Evolutionary conservation across 92 coral and sea anemone species (phyloP).

Genomic region (Chrysogorgia sp.): DNA sequence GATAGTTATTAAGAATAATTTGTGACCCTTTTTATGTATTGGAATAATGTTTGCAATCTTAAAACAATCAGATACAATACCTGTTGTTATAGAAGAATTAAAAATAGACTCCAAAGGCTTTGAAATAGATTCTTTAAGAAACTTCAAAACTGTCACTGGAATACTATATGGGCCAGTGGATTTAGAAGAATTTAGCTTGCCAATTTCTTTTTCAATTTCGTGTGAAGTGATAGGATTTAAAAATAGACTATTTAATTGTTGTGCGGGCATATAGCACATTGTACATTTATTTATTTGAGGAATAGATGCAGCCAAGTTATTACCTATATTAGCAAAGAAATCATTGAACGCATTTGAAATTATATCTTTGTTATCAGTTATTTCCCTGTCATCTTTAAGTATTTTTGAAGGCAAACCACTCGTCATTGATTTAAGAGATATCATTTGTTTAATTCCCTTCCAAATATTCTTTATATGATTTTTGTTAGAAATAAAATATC

Average conservation of each 20-base stretch:
- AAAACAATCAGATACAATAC: no score
- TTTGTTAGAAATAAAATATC: conserved; percentile 42
- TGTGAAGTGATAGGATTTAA: conserved; percentile 30
- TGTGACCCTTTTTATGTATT: no score
- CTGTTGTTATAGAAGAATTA: background rate
- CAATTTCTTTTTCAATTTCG: conserved; percentile 46
- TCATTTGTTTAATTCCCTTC: conserved; percentile 62
- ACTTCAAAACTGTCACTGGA: conserved; percentile 48
- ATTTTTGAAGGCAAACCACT: conserved; percentile 51
- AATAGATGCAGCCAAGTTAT: conserved; percentile 26
- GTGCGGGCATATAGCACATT: conserved; percentile 39
- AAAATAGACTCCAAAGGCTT: conserved; percentile 9
- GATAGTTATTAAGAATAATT: no score
- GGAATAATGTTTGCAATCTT: no score
- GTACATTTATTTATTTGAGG: conserved; percentile 27
- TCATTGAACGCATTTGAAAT: conserved; percentile 53
- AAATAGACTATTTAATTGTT: conserved; percentile 22
- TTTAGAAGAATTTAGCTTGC: conserved; percentile 21
- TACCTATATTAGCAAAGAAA: conserved; percentile 43
- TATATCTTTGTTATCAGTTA: conserved; percentile 45
- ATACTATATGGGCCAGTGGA: conserved; percentile 44
- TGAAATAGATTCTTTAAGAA: background rate
- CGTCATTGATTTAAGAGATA: conserved; percentile 34
- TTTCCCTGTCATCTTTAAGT: conserved; percentile 41
- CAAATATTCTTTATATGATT: conserved; percentile 55